Percentiles rank a stretch among this genome's conserved stretches.
These are phyloP conservation scores for Pangasianodon gigas DNA, from an alignment of 2,113 vertebrate genomes.

Conservation along the genomic window DNA sequence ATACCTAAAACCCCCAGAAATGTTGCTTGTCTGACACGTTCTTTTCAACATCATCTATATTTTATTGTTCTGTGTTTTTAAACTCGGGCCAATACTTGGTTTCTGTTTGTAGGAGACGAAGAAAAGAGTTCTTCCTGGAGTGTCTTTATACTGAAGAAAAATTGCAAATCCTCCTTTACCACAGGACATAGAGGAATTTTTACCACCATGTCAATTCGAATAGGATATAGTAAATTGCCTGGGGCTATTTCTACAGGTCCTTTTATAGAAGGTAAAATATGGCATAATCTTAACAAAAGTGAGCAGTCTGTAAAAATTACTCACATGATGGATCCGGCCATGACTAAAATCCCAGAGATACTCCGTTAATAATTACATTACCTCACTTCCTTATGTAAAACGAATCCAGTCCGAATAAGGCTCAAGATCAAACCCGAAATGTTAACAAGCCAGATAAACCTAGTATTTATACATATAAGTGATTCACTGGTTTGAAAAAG, in stretches of 20 bases:
- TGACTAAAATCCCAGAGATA: not conserved
- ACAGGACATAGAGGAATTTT: not conserved
- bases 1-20: too few relatives aligned
- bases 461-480: conserved; percentile 10
- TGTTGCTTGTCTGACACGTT: too few relatives aligned
- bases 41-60: not conserved
- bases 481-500: conserved; percentile 29
- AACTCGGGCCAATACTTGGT: not conserved
- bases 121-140: not conserved
- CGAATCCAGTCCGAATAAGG: not conserved
- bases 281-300: not conserved
- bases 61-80: not conserved
- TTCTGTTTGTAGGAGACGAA: not conserved
- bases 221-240: not conserved
- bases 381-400: not conserved
- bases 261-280: not conserved
- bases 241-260: not conserved
- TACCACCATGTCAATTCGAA: not conserved
- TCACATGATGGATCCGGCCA: not conserved
- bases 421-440: conserved; percentile 12
- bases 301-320: not conserved
- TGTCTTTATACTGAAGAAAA: not conserved
- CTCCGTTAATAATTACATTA: not conserved
- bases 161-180: not conserved
- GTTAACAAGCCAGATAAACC: conserved; percentile 23